Conservation (phyloP, 2,113 vertebrate species). For the Proteles cristata region DNA sequence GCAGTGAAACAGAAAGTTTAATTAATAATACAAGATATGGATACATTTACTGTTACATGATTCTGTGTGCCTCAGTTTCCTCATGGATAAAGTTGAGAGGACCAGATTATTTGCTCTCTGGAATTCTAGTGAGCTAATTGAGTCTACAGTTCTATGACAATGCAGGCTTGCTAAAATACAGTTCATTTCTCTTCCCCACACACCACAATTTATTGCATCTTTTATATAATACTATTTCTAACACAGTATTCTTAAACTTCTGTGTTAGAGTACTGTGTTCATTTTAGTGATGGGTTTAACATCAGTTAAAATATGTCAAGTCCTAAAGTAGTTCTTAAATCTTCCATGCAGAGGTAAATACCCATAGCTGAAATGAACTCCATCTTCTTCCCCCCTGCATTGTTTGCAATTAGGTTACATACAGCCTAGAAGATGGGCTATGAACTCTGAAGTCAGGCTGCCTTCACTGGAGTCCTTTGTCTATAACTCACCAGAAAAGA, state of each 20-base stretch:
- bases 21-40: not conserved
- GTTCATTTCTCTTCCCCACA: not conserved
- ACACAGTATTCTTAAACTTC: not conserved
- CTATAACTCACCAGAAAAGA: not conserved
- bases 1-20: not conserved
- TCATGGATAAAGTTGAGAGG: not conserved
- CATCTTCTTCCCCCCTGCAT: not conserved
- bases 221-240: not conserved
- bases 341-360: not conserved
- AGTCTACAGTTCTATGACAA: not conserved
- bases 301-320: not conserved
- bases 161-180: not conserved
- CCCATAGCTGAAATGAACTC: not conserved
- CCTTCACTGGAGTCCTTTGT: not conserved
- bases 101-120: not conserved
- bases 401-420: not conserved
- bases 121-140: not conserved
- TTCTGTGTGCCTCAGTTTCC: not conserved
- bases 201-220: not conserved
- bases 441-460: not conserved
- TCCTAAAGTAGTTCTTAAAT: not conserved
- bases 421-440: not conserved
- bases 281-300: constrained; percentile 8
- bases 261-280: not conserved
- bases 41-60: not conserved